Percentiles rank a stretch among this genome's conserved stretches.
These are phyloP conservation scores for Aphidius colemani DNA, from an alignment of 2,888 invertebrate genomes.

Conservation along the genomic window DNA sequence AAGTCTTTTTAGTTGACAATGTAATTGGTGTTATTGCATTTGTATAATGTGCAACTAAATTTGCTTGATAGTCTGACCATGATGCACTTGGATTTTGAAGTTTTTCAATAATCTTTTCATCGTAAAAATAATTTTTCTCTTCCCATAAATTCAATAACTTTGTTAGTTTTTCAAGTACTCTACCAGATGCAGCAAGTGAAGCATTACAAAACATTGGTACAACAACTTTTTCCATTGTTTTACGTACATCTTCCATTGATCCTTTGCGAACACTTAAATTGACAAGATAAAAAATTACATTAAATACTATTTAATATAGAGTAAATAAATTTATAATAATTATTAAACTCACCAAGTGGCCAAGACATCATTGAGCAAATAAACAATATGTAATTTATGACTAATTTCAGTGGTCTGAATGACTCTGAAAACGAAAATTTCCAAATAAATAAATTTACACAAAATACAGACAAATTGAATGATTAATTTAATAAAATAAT, in stretches of 20 bases:
- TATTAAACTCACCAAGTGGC: conserved; percentile 87
- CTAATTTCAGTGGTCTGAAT: conserved; percentile 77
- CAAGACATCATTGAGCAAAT: conserved; percentile 97
- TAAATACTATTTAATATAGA: conserved; percentile 12
- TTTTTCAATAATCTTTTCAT: conserved; percentile 79
- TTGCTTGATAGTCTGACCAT: conserved; percentile 88
- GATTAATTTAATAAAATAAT: too few species aligned
- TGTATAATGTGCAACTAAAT: conserved; percentile 80
- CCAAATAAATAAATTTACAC: neutral
- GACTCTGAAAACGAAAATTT: conserved; percentile 62
- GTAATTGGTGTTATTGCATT: conserved; percentile 77
- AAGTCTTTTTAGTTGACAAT: conserved; percentile 80
- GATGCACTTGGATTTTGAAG: conserved; percentile 85
- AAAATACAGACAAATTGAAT: too few species aligned
- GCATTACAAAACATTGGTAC: conserved; percentile 98
- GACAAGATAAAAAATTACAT: conserved; percentile 7
- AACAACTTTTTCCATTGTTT: conserved; percentile 91
- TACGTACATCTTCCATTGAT: conserved; percentile 84
- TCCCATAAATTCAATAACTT: conserved; percentile 96
- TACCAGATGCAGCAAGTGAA: conserved; percentile 77
- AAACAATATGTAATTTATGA: conserved; percentile 95
- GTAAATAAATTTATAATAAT: conserved; percentile 30
- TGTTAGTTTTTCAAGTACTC: conserved; percentile 87
- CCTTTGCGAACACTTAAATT: conserved; percentile 88
- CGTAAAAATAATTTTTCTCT: conserved; percentile 90